Conservation (phyloP, 37 sponge, comb jelly and placozoan species). For the Haliclona indistincta region DNA sequence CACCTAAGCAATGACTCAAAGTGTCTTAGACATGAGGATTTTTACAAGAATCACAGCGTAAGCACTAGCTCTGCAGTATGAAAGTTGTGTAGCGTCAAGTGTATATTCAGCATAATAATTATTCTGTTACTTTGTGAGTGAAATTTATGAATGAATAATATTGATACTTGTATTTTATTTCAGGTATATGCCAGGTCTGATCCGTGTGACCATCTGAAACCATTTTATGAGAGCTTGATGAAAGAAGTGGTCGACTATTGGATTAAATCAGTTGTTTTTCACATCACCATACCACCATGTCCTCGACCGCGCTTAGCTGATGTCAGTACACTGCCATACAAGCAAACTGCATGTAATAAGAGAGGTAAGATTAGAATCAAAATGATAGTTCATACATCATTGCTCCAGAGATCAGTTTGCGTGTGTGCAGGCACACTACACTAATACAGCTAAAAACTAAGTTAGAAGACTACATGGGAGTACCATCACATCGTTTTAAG, state of each 20-base stretch:
- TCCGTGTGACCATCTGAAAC: constrained; percentile 37
- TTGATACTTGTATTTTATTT: too few relatives aligned
- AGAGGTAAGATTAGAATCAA: too few relatives aligned
- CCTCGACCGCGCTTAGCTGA: too few relatives aligned
- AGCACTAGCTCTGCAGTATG: too few relatives aligned
- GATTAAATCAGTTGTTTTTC: constrained; percentile 57
- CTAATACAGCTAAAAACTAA: constrained; percentile 61
- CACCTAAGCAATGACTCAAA: constrained; percentile 6
- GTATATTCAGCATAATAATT: too few relatives aligned
- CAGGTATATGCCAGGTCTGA: constrained; percentile 63
- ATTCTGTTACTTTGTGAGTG: too few relatives aligned
- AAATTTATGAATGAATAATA: too few relatives aligned
- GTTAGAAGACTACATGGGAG: constrained; percentile 41
- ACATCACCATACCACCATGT: constrained; percentile 42
- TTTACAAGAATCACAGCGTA: constrained; percentile 63
- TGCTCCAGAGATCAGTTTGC: constrained; percentile 18
- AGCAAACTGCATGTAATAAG: too few relatives aligned
- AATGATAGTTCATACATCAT: too few relatives aligned
- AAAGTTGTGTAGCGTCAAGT: too few relatives aligned
- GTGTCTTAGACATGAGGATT: constrained; percentile 51
- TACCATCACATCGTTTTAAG: constrained; percentile 58
- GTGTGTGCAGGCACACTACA: constrained; percentile 63
- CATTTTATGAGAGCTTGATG: constrained; percentile 38
- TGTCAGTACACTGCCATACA: too few relatives aligned
- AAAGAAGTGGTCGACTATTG: constrained; percentile 44